A percentile compares a stretch with the other conserved stretches of the same genome.
Conservation (phyloP, 1,140 invertebrate genomes). For the Leptestheria dahalacensis region DNA sequence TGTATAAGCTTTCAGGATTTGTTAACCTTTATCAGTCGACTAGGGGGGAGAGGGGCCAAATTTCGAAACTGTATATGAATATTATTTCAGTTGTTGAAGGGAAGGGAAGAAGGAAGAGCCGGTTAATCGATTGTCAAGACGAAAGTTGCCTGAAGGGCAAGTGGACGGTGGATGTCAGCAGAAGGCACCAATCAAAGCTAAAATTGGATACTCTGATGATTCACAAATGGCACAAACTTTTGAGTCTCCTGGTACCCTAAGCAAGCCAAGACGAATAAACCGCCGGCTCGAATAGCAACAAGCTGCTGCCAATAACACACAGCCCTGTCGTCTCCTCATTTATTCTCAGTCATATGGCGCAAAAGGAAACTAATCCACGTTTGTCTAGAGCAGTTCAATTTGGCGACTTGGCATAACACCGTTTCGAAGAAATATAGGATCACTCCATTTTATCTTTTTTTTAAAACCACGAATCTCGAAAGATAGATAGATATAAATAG, state of each 20-base stretch:
- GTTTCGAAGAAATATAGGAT: too few species aligned
- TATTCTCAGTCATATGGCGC: background rate
- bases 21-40: too few species aligned
- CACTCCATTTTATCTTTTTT: too few species aligned
- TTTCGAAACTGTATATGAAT: too few species aligned
- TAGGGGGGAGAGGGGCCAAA: too few species aligned
- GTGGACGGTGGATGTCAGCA: background rate
- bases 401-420: background rate
- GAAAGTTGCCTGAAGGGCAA: background rate
- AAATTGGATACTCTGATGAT: background rate
- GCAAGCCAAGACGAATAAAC: background rate
- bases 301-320: background rate
- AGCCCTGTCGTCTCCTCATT: background rate
- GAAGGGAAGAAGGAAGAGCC: too few species aligned
- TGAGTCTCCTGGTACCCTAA: background rate
- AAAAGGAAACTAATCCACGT: background rate
- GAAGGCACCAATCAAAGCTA: background rate
- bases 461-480: too few species aligned
- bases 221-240: background rate
- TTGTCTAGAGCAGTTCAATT: background rate
- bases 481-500: too few species aligned
- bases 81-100: too few species aligned
- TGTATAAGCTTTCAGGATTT: background rate
- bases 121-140: background rate
- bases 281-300: background rate